Evolutionary conservation across 2,888 invertebrate species (phyloP).

Genomic region (Parnassius mnemosyne): DNA sequence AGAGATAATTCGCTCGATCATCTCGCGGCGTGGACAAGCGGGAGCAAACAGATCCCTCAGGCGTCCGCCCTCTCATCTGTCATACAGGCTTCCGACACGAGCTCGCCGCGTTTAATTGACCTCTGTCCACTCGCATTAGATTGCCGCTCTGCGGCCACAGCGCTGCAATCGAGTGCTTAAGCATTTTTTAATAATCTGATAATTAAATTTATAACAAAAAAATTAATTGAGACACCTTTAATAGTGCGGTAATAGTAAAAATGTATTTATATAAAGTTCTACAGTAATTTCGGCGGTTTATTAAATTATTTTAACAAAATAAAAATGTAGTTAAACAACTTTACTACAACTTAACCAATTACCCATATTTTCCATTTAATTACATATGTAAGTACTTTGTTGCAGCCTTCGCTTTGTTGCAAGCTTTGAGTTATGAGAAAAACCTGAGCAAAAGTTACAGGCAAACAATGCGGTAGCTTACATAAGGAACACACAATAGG

Average conservation of each 20-base stretch:
- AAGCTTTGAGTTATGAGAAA: conserved; percentile 33
- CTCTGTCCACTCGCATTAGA: conserved; percentile 38
- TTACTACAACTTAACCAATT: too few relatives aligned
- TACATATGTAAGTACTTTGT: conserved; percentile 8
- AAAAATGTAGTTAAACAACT: too few relatives aligned
- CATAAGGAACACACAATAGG: conserved; percentile 69
- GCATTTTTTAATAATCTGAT: too few relatives aligned
- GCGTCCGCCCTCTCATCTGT: conserved; percentile 54
- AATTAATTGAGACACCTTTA: too few relatives aligned
- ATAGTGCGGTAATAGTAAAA: too few relatives aligned
- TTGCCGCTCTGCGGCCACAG: too few relatives aligned
- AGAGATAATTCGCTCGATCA: conserved; percentile 33
- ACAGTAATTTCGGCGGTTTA: too few relatives aligned
- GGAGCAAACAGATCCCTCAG: conserved; percentile 41
- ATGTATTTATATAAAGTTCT: too few relatives aligned
- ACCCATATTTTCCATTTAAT: background rate
- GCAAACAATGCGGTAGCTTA: conserved; percentile 36
- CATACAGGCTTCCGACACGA: conserved; percentile 54
- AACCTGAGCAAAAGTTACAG: conserved; percentile 39
- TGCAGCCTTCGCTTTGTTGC: conserved; percentile 2
- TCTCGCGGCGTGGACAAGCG: conserved; percentile 30
- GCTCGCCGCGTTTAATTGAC: conserved; percentile 61
- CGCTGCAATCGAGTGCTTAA: too few relatives aligned
- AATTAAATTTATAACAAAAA: too few relatives aligned
- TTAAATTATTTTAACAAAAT: too few relatives aligned